phyloP scores from a whole-genome alignment of 2,113 vertebrate species.

The Gadus macrocephalus region DNA sequence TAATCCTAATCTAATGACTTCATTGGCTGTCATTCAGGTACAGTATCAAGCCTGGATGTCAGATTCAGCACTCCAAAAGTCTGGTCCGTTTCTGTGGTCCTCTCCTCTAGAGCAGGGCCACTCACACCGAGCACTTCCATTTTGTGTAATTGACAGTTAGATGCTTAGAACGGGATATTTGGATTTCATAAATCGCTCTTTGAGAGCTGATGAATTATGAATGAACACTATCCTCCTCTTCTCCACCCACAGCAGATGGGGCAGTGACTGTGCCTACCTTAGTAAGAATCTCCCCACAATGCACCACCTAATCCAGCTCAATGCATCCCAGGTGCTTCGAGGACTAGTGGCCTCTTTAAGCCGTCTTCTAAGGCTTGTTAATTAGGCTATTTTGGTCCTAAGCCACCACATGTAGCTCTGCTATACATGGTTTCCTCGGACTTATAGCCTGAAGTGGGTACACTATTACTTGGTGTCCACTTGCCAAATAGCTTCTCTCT shows the following conservation, averaged over 20 bases:
- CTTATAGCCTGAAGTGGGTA: slow-evolving; percentile 24
- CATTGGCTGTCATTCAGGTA: slow-evolving; percentile 49
- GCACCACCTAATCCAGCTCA: slow-evolving; percentile 68
- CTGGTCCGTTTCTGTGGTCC: slow-evolving; percentile 1
- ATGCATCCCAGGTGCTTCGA: slow-evolving; percentile 55
- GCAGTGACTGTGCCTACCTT: slow-evolving; percentile 34
- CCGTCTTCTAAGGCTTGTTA: slow-evolving; percentile 65
- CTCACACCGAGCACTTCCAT: background rate
- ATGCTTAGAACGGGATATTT: too few species aligned
- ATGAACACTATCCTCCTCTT: slow-evolving; percentile 2
- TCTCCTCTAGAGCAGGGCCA: background rate
- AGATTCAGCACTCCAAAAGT: slow-evolving; percentile 36
- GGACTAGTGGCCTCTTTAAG: slow-evolving; percentile 69
- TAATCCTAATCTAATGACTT: slow-evolving; percentile 73
- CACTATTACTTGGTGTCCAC: background rate
- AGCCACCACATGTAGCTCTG: slow-evolving; percentile 46
- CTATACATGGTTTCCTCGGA: slow-evolving; percentile 58
- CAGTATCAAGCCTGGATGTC: slow-evolving; percentile 36
- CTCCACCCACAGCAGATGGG: background rate
- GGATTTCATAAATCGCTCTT: background rate
- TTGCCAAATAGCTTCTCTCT: background rate
- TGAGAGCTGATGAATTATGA: slow-evolving; percentile 28
- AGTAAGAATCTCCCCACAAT: slow-evolving; percentile 41
- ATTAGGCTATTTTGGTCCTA: slow-evolving; percentile 72
- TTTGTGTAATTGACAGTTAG: background rate